phyloP scores from a whole-genome alignment of 1,140 invertebrate genomes.

The Phymastichus coffea region DNA sequence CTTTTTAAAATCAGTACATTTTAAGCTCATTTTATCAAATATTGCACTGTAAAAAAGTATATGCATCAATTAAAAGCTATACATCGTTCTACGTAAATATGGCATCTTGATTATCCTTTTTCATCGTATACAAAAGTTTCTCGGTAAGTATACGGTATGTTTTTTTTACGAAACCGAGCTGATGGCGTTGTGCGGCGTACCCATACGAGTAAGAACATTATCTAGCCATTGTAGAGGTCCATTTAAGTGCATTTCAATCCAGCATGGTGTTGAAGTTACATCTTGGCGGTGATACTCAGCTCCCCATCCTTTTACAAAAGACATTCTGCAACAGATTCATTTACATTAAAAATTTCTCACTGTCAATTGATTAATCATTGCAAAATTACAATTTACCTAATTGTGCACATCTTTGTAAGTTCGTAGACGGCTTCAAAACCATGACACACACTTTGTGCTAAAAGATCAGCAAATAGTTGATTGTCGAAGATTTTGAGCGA shows the following conservation, averaged over 20 bases:
- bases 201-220: slow-evolving; percentile 88
- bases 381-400: slow-evolving; percentile 58
- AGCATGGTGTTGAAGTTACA: slow-evolving; percentile 95
- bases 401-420: slow-evolving; percentile 73
- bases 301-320: slow-evolving; percentile 97
- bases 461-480: slow-evolving; percentile 59
- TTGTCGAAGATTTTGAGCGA: slow-evolving; percentile 75
- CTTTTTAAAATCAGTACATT: slow-evolving; percentile 18
- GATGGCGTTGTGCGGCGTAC: slow-evolving; percentile 85
- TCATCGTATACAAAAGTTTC: background rate
- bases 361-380: background rate
- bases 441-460: slow-evolving; percentile 63
- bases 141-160: too few species aligned
- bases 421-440: slow-evolving; percentile 72
- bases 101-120: background rate
- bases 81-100: background rate
- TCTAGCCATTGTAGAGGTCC: slow-evolving; percentile 96
- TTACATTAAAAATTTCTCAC: background rate
- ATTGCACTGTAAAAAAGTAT: slow-evolving; percentile 13
- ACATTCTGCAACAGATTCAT: slow-evolving; percentile 69
- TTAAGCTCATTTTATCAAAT: background rate
- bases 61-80: slow-evolving; percentile 2
- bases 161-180: slow-evolving; percentile 87
- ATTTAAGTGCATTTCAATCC: slow-evolving; percentile 97
- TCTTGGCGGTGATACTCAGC: slow-evolving; percentile 93